A percentile compares a stretch with the other conserved stretches of the same genome.
phyloP scores from a whole-genome alignment of 2,888 invertebrate species.

The Apotomis turbidana region DNA sequence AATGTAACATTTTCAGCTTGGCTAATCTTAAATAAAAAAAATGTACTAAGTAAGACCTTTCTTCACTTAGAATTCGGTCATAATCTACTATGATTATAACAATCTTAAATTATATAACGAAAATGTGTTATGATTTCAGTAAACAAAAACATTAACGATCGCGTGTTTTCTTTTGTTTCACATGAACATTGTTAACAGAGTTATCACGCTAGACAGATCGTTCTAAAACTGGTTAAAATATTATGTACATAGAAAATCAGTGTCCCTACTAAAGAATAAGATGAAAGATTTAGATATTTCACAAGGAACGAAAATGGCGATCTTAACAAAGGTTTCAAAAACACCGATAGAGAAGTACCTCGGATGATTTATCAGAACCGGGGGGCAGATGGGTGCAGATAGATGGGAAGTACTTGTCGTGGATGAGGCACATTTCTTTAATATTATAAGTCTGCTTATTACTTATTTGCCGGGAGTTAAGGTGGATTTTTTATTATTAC shows the following conservation, averaged over 20 bases:
- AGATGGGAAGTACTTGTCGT: constrained; percentile 41
- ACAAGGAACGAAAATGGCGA: neutral
- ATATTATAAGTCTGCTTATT: neutral
- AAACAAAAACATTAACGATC: too few species aligned
- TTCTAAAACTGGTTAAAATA: neutral
- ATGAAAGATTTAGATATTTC: neutral
- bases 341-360: constrained; percentile 34
- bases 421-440: constrained; percentile 20
- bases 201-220: too few species aligned
- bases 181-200: too few species aligned
- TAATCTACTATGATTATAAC: too few species aligned
- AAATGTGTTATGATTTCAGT: too few species aligned
- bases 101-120: too few species aligned
- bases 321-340: constrained; percentile 19
- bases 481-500: too few species aligned
- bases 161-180: too few species aligned
- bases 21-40: too few species aligned
- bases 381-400: constrained; percentile 53
- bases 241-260: neutral
- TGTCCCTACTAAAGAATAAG: neutral
- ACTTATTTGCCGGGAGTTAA: neutral
- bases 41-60: too few species aligned
- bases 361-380: constrained; percentile 57
- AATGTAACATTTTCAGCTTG: too few species aligned
- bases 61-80: too few species aligned